Percentiles rank a stretch among this genome's conserved stretches.
phyloP scores from a whole-genome alignment of 2,888 invertebrate genomes.

The Phyllotreta striolata region DNA sequence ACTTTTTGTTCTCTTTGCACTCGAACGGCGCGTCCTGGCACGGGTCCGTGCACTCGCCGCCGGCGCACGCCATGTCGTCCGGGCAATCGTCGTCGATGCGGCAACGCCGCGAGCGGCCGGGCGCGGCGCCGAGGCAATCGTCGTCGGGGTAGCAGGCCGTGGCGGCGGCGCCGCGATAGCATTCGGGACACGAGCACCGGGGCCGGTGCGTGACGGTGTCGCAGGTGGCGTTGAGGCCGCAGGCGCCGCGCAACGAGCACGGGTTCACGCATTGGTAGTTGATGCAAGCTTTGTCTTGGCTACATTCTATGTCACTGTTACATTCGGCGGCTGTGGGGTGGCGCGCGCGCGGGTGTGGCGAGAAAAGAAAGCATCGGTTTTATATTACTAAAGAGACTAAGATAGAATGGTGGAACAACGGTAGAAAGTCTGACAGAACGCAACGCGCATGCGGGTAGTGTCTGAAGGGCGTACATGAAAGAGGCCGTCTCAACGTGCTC shows the following conservation, averaged over 20 bases:
- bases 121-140: too few species aligned
- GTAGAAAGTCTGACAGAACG: conserved; percentile 66
- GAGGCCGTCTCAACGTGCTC: conserved; percentile 61
- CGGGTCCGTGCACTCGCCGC: conserved; percentile 81
- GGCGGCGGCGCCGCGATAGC: conserved; percentile 84
- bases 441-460: conserved; percentile 67
- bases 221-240: conserved; percentile 90
- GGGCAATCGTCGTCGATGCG: conserved; percentile 76
- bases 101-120: conserved; percentile 69
- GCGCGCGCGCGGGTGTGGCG: conserved; percentile 61
- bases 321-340: conserved; percentile 71
- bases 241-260: conserved; percentile 86
- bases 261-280: conserved; percentile 91
- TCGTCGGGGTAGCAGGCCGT: conserved; percentile 82
- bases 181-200: conserved; percentile 87
- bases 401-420: too few species aligned
- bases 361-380: conserved; percentile 75
- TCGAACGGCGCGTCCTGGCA: conserved; percentile 73
- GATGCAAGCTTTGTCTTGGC: conserved; percentile 90
- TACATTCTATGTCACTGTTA: conserved; percentile 89
- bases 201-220: conserved; percentile 85
- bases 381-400: too few species aligned
- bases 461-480: conserved; percentile 56
- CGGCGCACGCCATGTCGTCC: conserved; percentile 76
- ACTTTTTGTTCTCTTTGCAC: conserved; percentile 85